Evolutionary conservation across 1,140 invertebrate genomes (phyloP).

Genomic region (Artemia franciscana): DNA sequence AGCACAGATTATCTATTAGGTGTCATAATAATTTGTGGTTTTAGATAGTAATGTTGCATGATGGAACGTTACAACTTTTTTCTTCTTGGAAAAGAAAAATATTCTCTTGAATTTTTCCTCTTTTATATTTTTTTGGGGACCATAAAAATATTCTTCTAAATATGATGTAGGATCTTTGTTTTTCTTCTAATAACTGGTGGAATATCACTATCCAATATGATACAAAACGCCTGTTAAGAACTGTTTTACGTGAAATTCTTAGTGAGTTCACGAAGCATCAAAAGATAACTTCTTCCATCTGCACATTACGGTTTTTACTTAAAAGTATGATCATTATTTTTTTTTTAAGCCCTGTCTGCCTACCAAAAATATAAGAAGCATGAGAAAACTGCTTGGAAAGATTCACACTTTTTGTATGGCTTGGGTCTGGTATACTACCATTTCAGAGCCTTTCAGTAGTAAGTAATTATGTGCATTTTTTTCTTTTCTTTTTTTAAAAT

Average conservation of each 20-base stretch:
- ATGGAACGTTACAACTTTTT: no score
- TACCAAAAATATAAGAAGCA: slow-evolving; percentile 64
- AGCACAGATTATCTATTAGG: no score
- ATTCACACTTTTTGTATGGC: slow-evolving; percentile 73
- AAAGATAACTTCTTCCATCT: slow-evolving; percentile 5
- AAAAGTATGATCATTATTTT: slow-evolving; percentile 11
- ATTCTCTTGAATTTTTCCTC: no score
- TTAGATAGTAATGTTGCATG: no score
- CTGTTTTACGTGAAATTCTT: neutral
- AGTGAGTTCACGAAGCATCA: slow-evolving; percentile 6
- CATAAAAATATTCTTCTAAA: slow-evolving; percentile 1
- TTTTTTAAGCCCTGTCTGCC: slow-evolving; percentile 60
- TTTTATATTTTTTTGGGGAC: no score
- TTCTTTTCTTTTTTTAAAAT: no score
- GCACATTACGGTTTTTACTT: slow-evolving; percentile 1
- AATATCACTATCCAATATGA: no score
- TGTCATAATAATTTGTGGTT: no score
- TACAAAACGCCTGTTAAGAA: neutral
- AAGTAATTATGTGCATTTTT: no score
- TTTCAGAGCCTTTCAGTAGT: slow-evolving; percentile 84
- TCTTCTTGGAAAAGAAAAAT: no score
- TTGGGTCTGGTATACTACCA: slow-evolving; percentile 84
- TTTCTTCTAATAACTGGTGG: no score
- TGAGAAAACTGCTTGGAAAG: slow-evolving; percentile 61
- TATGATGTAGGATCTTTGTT: no score